Evolutionary conservation across 2,888 invertebrate species (phyloP), one percentile per base, ranked within the genome.

Genomic region (Aromia moschata): DNA sequence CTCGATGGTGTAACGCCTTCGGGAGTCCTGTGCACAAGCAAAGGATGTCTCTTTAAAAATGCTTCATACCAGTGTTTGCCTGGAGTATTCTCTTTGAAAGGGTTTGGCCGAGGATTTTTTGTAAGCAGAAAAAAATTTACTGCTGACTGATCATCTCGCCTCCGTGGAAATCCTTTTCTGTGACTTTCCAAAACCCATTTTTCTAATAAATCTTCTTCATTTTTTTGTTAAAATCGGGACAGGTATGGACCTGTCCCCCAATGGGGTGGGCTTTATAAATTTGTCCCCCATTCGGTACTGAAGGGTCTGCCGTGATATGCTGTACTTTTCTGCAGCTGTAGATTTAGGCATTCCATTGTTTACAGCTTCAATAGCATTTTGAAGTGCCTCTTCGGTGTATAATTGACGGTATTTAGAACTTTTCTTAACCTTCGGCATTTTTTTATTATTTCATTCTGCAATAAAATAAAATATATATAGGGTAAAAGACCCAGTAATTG

Each of bases 1-100:
- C 37, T 49, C 16, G 49, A 11, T 31, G 30, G 15, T 49, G 18
- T 37, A 30, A 49, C 51, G 15, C 16, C 12, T 51, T 51, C 51
- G 14, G 38, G 20, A 12, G 20, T 38, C 20, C 37, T 14, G 36
- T 49, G 33, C 14, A 33, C 33, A 15, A 18, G 17, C 36, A 17
- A 36, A n/a, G 41, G 51, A 41, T 56, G 17, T 40, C 37, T 47
- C 16, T 31, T 16, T 37, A 52, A 49, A 44, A 60, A 62, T 9
- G 16, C 33, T 33, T 44, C 11, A 36, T 63, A 63, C 63, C 57
- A 60, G 37, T 56, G 40, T 37, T 56, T 25, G 17, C 57, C 56
- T 25, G 58, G 58, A 15, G 16, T 1, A 45, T 55, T 55, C 17
- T 61, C 15, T 41, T 36, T 45, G 38, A 57, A 63, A 9, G 56